Evolutionary conservation across 2,113 vertebrate genomes (phyloP).

Genomic region (Thamnophis sirtalis): DNA sequence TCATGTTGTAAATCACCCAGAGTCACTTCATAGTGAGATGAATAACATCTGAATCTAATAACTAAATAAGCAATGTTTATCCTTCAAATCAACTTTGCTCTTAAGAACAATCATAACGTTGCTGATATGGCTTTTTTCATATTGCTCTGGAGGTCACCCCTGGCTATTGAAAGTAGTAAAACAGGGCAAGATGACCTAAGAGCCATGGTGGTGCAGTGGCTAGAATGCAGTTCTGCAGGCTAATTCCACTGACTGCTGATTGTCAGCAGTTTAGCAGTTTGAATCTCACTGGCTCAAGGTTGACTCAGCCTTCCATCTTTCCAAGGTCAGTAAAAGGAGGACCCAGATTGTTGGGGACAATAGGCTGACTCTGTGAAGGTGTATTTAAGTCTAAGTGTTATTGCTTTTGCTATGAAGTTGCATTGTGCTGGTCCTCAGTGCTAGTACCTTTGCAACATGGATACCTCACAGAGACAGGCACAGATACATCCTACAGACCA

Average conservation of each 20-base stretch:
- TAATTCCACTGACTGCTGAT: not conserved
- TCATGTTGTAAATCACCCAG: not conserved
- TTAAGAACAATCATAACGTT: not conserved
- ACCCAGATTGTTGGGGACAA: too few relatives aligned
- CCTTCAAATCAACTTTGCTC: not conserved
- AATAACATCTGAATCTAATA: not conserved
- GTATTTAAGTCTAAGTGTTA: too few relatives aligned
- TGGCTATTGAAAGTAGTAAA: not conserved
- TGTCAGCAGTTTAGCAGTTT: too few relatives aligned
- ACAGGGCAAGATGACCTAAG: not conserved
- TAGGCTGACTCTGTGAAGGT: too few relatives aligned
- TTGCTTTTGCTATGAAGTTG: not conserved
- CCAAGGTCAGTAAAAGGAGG: too few relatives aligned
- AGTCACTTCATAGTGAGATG: not conserved
- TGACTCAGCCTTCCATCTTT: too few relatives aligned
- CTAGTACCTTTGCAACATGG: not conserved
- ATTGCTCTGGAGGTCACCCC: not conserved
- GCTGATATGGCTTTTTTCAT: not conserved
- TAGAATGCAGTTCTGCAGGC: not conserved
- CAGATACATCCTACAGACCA: not conserved
- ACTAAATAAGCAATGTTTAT: not conserved
- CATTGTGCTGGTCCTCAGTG: not conserved
- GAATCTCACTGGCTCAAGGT: too few relatives aligned
- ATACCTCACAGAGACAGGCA: not conserved
- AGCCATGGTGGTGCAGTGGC: too few relatives aligned